Base-by-base conservation (phyloP, 53 echinoderm and acorn worm genomes). In the Hippasteria phrygiana region DNA sequence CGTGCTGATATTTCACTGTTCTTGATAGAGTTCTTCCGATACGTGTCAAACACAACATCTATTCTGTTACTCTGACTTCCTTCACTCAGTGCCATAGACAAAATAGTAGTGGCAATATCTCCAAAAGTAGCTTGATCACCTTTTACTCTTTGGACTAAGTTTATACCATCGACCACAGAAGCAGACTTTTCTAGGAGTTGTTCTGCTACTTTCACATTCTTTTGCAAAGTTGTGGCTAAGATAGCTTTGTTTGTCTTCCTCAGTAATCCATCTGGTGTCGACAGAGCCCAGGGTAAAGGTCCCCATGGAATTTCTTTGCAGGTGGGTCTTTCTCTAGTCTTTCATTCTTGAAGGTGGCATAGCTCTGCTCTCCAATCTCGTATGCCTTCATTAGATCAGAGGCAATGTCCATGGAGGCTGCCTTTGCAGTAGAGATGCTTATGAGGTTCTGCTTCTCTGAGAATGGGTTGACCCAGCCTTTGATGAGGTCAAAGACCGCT, bases 241-340 rank as follows among this genome's bases (percentile, higher is more conserved):
- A 16, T 18, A 27, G 75, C 73, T 72, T 72, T 72, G 73, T 72
- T 72, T 72, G 73, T 72, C 37, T 72, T 72, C 33, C 73, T 4
- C 7, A 72, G 32, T 33, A 35, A 72, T 16, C 26, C 34, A 31
- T 72, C 32, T 9, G 12, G 33, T 33, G 32, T 72, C 27, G 32
- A 72, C 17, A 72, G 73, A 33, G 73, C 29, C 73, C 73, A 72
- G 5, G 73, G 73, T 14, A 72, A 35, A 35, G 73, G 73, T 72
- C 73, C 73, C 48, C 8, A 48, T 48, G 48, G 48, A n/a, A n/a
- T n/a, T n/a, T n/a, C n/a, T n/a, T n/a, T n/a, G n/a, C n/a, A n/a
- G n/a, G n/a, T n/a, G n/a, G n/a, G n/a, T n/a, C n/a, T n/a, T n/a
- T n/a, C n/a, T n/a, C n/a, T n/a, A n/a, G n/a, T n/a, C n/a, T n/a